A percentile compares a stretch with the other conserved stretches of the same genome.
These are phyloP conservation scores for Salpingus planirostris DNA, from an alignment of 2,888 invertebrate genomes.

Conservation along the genomic window DNA sequence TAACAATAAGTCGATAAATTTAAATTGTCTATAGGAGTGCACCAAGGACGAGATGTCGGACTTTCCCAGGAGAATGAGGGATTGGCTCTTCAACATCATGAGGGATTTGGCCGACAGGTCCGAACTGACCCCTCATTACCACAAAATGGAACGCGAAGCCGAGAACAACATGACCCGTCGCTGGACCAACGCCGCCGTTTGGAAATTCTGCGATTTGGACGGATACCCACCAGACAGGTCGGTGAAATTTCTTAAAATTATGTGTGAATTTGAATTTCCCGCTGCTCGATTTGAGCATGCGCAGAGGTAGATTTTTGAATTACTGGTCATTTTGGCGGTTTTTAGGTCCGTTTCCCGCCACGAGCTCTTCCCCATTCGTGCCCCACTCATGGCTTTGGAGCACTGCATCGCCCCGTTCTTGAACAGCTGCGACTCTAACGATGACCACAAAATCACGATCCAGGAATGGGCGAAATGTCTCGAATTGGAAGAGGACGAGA, in stretches of 20 bases:
- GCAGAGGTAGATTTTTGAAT: no score
- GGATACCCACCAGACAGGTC: conserved; percentile 84
- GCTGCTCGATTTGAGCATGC: no score
- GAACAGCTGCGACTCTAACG: conserved; percentile 78
- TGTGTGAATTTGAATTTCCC: no score
- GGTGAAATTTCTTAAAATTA: conserved; percentile 18
- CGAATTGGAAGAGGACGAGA: conserved; percentile 73
- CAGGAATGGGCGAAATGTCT: conserved; percentile 88
- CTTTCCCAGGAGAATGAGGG: conserved; percentile 94
- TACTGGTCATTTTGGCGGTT: no score
- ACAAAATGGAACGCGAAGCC: conserved; percentile 81
- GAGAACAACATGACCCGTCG: conserved; percentile 75
- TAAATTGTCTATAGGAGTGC: conserved; percentile 53
- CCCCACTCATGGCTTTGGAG: conserved; percentile 90
- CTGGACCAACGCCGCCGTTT: conserved; percentile 89
- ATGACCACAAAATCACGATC: conserved; percentile 84
- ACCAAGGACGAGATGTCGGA: conserved; percentile 79
- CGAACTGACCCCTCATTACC: conserved; percentile 73
- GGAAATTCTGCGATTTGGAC: conserved; percentile 98
- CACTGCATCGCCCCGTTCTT: conserved; percentile 97
- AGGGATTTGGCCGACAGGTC: conserved; percentile 84
- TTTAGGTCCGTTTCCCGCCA: conserved; percentile 74
- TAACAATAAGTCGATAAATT: no score
- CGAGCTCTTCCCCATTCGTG: conserved; percentile 92
- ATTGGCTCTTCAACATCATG: conserved; percentile 98